A percentile compares a stretch with the other conserved stretches of the same genome.
These are phyloP conservation scores for Brachyptera putata DNA, from an alignment of 2,888 invertebrate genomes.

Conservation along the genomic window DNA sequence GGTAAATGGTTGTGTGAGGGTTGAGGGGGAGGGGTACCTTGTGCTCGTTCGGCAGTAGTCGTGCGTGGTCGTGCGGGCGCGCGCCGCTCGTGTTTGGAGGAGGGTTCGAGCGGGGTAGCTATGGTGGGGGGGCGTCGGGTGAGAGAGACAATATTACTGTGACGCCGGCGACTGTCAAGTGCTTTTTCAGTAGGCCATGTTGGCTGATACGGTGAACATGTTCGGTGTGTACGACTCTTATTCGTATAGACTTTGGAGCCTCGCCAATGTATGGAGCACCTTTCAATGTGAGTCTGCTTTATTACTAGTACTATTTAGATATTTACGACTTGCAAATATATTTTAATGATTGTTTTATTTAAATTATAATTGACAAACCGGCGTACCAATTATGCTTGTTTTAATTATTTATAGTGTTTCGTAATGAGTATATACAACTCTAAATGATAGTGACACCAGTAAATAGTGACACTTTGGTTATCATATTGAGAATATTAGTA, in stretches of 20 bases:
- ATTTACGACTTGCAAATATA: too few species aligned
- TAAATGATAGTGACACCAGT: too few species aligned
- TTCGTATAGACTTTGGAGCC: conserved; percentile 71
- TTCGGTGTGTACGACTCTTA: conserved; percentile 72
- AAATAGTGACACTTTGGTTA: too few species aligned
- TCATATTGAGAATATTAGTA: too few species aligned
- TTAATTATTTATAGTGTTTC: too few species aligned
- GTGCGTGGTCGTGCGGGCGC: not conserved
- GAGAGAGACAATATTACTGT: not conserved
- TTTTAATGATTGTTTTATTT: too few species aligned
- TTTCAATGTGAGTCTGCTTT: conserved; percentile 61
- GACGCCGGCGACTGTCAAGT: conserved; percentile 8
- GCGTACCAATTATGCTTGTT: too few species aligned
- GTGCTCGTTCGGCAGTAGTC: not conserved
- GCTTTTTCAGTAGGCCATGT: conserved; percentile 67
- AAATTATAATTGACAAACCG: too few species aligned
- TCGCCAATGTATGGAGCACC: conserved; percentile 72
- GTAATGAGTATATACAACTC: too few species aligned
- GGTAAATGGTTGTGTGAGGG: too few species aligned
- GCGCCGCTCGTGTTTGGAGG: not conserved
- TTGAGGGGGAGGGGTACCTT: too few species aligned
- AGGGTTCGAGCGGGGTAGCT: not conserved
- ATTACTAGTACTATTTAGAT: too few species aligned
- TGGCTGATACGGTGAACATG: conserved; percentile 74
- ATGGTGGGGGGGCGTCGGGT: not conserved